Conservation (phyloP, 1,140 invertebrate species). For the Diorhabda carinulata region DNA sequence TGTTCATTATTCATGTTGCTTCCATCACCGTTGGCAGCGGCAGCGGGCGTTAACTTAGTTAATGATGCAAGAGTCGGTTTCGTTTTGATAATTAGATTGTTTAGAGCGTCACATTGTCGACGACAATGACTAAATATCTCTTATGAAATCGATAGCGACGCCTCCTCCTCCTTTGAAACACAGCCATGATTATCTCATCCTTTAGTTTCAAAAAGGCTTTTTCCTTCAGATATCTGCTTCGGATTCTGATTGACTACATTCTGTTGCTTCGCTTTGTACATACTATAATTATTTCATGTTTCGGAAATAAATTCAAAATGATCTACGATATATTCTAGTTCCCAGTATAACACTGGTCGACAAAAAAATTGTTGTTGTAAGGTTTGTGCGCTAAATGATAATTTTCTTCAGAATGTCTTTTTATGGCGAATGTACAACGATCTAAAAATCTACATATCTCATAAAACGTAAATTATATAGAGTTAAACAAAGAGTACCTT, state of each 20-base stretch:
- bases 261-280: not conserved
- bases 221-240: constrained; percentile 2
- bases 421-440: too few species aligned
- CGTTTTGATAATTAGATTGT: constrained; percentile 17
- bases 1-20: too few species aligned
- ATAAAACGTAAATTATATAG: too few species aligned
- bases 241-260: not conserved
- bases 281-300: too few species aligned
- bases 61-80: constrained; percentile 9
- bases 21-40: not conserved
- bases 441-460: too few species aligned
- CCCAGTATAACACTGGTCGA: too few species aligned
- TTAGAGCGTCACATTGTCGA: constrained; percentile 8
- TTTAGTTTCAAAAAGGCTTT: not conserved
- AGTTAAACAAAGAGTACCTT: too few species aligned
- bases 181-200: not conserved
- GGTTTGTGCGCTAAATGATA: too few species aligned
- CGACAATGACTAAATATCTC: constrained; percentile 14
- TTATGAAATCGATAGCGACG: constrained; percentile 8
- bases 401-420: too few species aligned
- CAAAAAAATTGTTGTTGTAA: too few species aligned
- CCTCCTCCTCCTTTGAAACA: not conserved
- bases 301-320: too few species aligned
- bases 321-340: too few species aligned
- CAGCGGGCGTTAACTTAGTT: constrained; percentile 1